Percentiles rank a stretch among this genome's conserved stretches.
These are phyloP conservation scores for Carabus problematicus DNA, from an alignment of 2,888 invertebrate genomes.

Conservation along the genomic window DNA sequence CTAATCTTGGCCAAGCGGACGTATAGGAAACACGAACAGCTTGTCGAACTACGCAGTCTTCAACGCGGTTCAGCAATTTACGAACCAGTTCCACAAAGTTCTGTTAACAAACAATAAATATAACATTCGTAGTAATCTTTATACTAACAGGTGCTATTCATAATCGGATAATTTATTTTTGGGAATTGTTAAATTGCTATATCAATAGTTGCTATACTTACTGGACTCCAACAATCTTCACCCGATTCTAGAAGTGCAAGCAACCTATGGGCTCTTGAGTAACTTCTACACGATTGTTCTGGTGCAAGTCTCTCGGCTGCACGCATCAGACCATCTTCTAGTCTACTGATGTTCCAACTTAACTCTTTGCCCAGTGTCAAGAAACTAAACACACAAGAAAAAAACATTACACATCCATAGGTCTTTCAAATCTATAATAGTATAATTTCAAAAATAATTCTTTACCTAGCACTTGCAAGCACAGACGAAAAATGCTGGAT, in stretches of 20 bases:
- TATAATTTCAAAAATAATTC: no score
- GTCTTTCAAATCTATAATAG: constrained; percentile 3
- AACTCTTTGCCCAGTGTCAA: constrained; percentile 72
- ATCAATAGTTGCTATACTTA: constrained; percentile 47
- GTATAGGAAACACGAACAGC: constrained; percentile 71
- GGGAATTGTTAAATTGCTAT: neutral
- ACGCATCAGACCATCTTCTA: constrained; percentile 80
- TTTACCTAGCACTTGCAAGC: constrained; percentile 59
- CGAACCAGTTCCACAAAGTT: constrained; percentile 61
- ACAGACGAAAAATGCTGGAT: constrained; percentile 80
- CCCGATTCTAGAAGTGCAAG: constrained; percentile 45
- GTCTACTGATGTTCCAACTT: constrained; percentile 74
- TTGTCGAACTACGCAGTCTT: constrained; percentile 75
- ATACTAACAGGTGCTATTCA: neutral
- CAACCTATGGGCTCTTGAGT: constrained; percentile 59
- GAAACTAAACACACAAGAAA: constrained; percentile 59
- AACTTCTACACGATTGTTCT: constrained; percentile 84
- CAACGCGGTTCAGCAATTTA: constrained; percentile 70
- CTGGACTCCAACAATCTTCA: constrained; percentile 55
- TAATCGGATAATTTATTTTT: neutral
- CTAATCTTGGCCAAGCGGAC: constrained; percentile 71
- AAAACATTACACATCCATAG: constrained; percentile 2
- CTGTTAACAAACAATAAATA: constrained; percentile 41
- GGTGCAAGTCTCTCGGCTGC: constrained; percentile 81
- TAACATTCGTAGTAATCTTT: no score